phyloP scores from a whole-genome alignment of 2,888 invertebrate species.

The Cephus spinipes region DNA sequence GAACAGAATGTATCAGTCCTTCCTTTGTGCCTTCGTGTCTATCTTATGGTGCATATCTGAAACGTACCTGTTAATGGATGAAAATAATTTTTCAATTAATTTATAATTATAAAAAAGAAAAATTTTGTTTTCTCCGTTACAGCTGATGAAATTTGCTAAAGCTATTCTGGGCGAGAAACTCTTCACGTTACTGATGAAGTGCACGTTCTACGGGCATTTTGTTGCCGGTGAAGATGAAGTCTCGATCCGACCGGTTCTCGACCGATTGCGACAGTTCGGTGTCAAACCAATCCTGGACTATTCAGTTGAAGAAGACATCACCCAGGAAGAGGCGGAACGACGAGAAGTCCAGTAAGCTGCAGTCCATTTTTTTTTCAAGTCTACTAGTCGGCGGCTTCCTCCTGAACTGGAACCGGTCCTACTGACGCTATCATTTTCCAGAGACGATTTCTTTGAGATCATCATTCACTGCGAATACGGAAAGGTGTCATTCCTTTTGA shows the following conservation, averaged over 20 bases:
- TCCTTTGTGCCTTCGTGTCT: too few species aligned
- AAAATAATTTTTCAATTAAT: too few species aligned
- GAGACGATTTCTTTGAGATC: neutral
- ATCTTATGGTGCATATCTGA: too few species aligned
- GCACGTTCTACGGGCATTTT: conserved; percentile 98
- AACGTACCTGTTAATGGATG: too few species aligned
- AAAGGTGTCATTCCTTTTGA: neutral
- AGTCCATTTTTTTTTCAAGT: conserved; percentile 1
- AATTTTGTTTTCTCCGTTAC: conserved; percentile 37
- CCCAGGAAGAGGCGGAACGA: conserved; percentile 93
- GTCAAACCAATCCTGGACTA: conserved; percentile 99
- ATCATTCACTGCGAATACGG: neutral
- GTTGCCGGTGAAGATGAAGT: conserved; percentile 96
- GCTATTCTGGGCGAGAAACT: conserved; percentile 82
- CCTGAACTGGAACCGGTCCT: neutral
- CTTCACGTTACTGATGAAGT: conserved; percentile 89
- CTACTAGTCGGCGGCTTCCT: neutral
- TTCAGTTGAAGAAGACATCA: conserved; percentile 96
- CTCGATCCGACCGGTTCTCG: conserved; percentile 86
- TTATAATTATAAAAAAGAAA: neutral
- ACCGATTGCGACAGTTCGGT: conserved; percentile 91
- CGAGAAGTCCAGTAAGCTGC: conserved; percentile 89
- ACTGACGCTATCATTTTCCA: neutral
- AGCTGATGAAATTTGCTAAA: conserved; percentile 87
- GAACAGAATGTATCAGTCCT: too few species aligned